phyloP scores from a whole-genome alignment of 1,140 invertebrate species.

The Doryteuthis pealeii region DNA sequence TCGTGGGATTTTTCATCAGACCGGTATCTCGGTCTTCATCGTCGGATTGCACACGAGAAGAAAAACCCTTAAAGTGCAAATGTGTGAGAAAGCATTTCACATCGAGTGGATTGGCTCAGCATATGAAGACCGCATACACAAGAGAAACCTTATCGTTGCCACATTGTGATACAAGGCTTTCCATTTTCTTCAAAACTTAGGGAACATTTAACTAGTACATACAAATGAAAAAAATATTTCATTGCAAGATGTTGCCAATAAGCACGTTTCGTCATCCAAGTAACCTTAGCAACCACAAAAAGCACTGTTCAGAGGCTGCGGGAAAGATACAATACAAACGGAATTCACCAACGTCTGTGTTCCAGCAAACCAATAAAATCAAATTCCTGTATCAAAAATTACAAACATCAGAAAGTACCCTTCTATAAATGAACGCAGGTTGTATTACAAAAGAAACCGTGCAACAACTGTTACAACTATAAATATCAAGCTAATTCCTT shows the following conservation, averaged over 20 bases:
- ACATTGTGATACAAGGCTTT: neutral
- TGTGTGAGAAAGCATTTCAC: neutral
- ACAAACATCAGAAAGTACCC: too few species aligned
- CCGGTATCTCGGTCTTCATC: neutral
- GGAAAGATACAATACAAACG: too few species aligned
- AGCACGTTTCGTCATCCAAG: neutral
- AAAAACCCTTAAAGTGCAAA: neutral
- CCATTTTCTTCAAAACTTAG: too few species aligned
- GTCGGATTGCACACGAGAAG: neutral
- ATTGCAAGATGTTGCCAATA: neutral
- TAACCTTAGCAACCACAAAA: neutral
- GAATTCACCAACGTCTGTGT: too few species aligned
- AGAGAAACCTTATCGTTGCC: neutral
- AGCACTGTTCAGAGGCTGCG: neutral
- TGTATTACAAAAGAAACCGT: too few species aligned
- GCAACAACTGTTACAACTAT: too few species aligned
- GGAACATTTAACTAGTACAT: neutral
- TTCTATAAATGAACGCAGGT: too few species aligned
- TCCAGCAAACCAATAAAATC: too few species aligned
- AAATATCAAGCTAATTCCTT: too few species aligned
- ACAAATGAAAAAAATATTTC: neutral
- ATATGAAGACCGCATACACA: neutral
- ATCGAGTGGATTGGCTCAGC: too few species aligned
- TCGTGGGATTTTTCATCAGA: conserved; percentile 57
- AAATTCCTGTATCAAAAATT: too few species aligned